Percentiles rank a stretch among this genome's conserved stretches.
Evolutionary conservation across 2,888 invertebrate species (phyloP).

Genomic region (Caenorhabditis sp.): DNA sequence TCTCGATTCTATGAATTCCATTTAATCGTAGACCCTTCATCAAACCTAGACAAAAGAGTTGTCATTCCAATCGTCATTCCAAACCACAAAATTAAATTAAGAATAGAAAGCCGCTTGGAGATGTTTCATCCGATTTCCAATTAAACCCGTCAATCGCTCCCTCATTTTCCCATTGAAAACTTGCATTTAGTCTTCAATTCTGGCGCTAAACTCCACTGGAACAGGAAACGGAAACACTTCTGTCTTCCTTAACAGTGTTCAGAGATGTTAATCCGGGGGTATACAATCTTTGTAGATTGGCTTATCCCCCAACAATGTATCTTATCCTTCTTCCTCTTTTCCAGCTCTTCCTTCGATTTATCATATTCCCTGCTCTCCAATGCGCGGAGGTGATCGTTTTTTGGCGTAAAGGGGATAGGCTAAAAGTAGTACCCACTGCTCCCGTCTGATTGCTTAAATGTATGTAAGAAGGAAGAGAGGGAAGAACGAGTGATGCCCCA

Average conservation of each 20-base stretch:
- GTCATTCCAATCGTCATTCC: not conserved
- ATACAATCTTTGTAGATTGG: constrained; percentile 5
- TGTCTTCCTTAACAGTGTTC: constrained; percentile 5
- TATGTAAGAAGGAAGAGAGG: constrained; percentile 7
- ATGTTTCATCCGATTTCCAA: constrained; percentile 16
- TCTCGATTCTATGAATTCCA: no score
- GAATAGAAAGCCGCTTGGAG: no score
- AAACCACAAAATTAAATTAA: not conserved
- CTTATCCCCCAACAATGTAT: constrained; percentile 2
- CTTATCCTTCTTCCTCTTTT: not conserved
- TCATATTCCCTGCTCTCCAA: no score
- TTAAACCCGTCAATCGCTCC: constrained; percentile 15
- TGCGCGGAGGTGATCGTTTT: no score
- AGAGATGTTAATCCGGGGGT: constrained; percentile 18
- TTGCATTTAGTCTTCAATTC: no score
- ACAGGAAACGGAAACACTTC: constrained; percentile 4
- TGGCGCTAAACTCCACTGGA: not conserved
- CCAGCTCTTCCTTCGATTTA: not conserved
- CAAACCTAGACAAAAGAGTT: not conserved
- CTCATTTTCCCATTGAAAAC: not conserved
- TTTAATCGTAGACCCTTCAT: no score
- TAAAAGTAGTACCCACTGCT: no score
- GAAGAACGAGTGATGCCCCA: constrained; percentile 29
- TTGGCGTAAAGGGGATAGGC: no score
- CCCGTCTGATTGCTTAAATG: no score